Percentiles rank a stretch among this genome's conserved stretches.
phyloP scores from a whole-genome alignment of 1,140 invertebrate species.

The Hycleus cichorii region DNA sequence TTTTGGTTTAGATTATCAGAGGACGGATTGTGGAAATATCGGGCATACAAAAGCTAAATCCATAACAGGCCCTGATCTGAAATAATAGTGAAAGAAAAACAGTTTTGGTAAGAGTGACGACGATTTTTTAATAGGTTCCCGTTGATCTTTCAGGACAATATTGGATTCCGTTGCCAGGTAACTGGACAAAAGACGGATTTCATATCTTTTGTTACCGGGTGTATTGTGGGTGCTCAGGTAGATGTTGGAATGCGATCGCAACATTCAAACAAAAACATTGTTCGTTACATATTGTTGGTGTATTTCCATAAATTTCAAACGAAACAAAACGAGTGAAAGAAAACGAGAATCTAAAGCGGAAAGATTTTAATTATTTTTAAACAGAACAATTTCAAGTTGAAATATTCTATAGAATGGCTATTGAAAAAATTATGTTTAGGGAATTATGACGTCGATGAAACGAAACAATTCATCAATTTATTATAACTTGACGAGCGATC shows the following conservation, averaged over 20 bases:
- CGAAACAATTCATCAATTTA: conserved; percentile 18
- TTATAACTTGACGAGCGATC: background rate
- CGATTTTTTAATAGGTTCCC: conserved; percentile 13
- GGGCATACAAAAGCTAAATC: too few relatives aligned
- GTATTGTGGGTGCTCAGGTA: conserved; percentile 19
- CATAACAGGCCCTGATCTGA: too few relatives aligned
- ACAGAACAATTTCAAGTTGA: too few relatives aligned
- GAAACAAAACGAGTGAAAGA: too few relatives aligned
- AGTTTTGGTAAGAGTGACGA: background rate
- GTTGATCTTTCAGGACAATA: conserved; percentile 9
- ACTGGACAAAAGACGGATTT: conserved; percentile 22
- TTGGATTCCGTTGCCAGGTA: conserved; percentile 18
- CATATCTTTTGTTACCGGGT: conserved; percentile 18
- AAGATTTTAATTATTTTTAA: too few relatives aligned
- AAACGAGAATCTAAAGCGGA: too few relatives aligned
- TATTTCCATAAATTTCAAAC: too few relatives aligned
- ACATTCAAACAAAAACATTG: background rate
- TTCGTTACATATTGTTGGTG: too few relatives aligned
- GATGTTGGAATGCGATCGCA: conserved; percentile 13
- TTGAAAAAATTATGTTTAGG: background rate
- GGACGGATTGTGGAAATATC: too few relatives aligned
- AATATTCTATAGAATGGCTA: too few relatives aligned
- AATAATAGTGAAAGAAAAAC: too few relatives aligned
- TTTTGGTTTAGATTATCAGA: too few relatives aligned
- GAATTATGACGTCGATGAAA: conserved; percentile 14